Evolutionary conservation across 2,113 vertebrate species (phyloP), one percentile per base, ranked within the genome.

Genomic region (Pseudois nayaur): DNA sequence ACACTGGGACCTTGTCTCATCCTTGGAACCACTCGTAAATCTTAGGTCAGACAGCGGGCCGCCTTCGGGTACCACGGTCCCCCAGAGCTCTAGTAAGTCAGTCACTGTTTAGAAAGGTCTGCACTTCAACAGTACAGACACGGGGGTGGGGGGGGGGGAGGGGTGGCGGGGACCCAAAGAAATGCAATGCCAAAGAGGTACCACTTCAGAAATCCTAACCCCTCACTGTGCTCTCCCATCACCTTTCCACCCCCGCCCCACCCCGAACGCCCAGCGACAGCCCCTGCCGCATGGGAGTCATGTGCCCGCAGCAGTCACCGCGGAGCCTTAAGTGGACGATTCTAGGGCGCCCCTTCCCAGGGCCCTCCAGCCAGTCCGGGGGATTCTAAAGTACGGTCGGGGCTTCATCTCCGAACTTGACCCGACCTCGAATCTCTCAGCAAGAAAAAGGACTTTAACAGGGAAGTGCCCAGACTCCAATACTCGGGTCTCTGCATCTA

Each of bases 1-100:
- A 97, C 87, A 95, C 89, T 71, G 48, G 89, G 78, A 97, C 93
- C 89, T 89, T 89, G 96, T 97, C 91, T 97, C 74, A 64, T 95
- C 94, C 45, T 91, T 60, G 86, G 85, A 86, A 59, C 67, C 93
- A 36, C 83, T 96, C 29, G 19, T 81, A 81, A 95, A 81, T 93
- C 90, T 43, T 40, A 83, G 90, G 94, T 89, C 82, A 57, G 84
- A 92, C 89, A 89, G 86, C 91, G 12, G 71, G 71, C 43, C 25
- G n/a, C 87, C 95, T 96, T 94, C 15, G 82, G 82, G 54, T 52
- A 62, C 94, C 67, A 62, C 6, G 4, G 92, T 83, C 74, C 64
- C 86, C 29, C 17, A 71, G 94, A 93, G 82, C 90, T 91, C 29
- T 84, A 71, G 31, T 17, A 81, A 71, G n/a, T 17, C 76, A 97